These are phyloP conservation scores for Dendronephthya gigantea DNA, from an alignment of 64 coral and sea anemone species.

Conservation along the genomic window DNA sequence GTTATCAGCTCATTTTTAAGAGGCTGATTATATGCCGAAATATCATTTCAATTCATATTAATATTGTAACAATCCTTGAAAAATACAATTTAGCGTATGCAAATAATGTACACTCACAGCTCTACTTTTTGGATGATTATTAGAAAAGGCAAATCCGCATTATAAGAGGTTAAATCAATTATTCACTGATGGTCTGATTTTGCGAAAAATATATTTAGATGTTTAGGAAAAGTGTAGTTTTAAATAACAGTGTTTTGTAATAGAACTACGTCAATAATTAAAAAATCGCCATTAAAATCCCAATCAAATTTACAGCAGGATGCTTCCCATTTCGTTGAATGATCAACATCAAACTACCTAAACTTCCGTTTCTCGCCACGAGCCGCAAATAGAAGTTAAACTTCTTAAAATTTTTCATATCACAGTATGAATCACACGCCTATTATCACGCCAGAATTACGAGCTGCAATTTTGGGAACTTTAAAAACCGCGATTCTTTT, in stretches of 20 bases:
- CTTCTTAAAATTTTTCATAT: not conserved
- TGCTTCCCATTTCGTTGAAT: not conserved
- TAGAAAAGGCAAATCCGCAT: too few relatives aligned
- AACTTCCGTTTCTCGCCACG: not conserved
- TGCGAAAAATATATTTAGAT: too few relatives aligned
- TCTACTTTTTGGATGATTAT: too few relatives aligned
- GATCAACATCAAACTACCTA: not conserved
- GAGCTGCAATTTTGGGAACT: not conserved
- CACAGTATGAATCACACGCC: not conserved
- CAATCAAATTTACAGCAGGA: not conserved
- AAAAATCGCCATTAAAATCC: not conserved
- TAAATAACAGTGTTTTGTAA: not conserved
- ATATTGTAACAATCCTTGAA: too few relatives aligned
- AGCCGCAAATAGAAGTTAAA: not conserved
- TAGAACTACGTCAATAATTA: not conserved
- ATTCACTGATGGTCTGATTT: too few relatives aligned
- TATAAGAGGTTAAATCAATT: too few relatives aligned
- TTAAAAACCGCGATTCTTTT: not conserved
- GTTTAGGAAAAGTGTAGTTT: too few relatives aligned
- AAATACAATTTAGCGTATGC: too few relatives aligned
- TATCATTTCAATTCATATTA: too few relatives aligned
- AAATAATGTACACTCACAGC: too few relatives aligned
- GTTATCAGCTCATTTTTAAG: too few relatives aligned
- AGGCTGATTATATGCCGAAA: too few relatives aligned
- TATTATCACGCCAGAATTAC: not conserved